Conservation (phyloP, 2,113 vertebrate genomes). For the Rhabdornis inornatus region DNA sequence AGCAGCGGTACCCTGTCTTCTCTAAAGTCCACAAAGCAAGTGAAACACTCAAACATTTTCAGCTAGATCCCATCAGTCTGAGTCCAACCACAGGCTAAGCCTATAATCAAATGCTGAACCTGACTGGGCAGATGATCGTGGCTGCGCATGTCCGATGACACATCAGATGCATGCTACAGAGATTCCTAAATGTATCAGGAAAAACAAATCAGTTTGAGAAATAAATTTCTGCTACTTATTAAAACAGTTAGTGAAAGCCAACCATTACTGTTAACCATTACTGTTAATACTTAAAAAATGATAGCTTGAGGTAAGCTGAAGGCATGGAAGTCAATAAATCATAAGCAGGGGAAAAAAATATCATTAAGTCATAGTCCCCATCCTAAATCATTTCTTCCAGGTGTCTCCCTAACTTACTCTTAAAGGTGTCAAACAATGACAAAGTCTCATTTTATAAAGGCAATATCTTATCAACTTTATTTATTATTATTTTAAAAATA, state of each 20-base stretch:
- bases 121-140: background rate
- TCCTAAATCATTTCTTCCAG: background rate
- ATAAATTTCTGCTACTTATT: background rate
- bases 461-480: background rate
- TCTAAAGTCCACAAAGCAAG: background rate
- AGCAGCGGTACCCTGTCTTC: background rate
- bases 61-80: background rate
- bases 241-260: background rate
- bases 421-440: background rate
- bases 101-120: background rate
- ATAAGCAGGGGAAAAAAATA: accelerated
- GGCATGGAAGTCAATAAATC: background rate
- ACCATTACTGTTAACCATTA: background rate
- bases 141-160: background rate
- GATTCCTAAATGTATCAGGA: background rate
- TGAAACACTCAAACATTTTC: background rate
- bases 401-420: background rate
- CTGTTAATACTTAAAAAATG: background rate
- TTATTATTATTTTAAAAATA: background rate
- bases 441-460: background rate
- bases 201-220: background rate
- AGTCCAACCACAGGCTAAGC: background rate
- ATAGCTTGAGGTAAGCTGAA: background rate
- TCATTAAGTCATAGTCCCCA: background rate
- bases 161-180: background rate